Conservation (phyloP, 2,888 invertebrate species). For the Harpalus rufipes region DNA sequence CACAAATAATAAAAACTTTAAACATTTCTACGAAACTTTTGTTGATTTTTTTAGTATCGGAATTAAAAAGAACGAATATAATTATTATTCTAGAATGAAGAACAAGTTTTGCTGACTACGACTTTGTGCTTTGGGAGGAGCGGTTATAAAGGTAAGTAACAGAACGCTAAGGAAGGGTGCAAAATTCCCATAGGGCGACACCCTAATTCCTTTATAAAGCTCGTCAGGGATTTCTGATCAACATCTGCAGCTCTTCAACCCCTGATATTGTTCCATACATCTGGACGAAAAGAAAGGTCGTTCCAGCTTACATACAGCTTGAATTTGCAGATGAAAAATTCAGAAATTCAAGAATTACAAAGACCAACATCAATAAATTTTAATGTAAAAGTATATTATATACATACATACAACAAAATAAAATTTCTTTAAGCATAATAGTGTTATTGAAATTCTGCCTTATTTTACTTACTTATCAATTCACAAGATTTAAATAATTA, state of each 20-base stretch:
- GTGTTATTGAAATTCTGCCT: too few species aligned
- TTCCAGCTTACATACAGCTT: not conserved
- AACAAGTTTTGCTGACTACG: slow-evolving; percentile 1
- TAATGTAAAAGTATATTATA: too few species aligned
- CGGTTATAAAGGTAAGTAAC: slow-evolving; percentile 48
- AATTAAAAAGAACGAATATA: not conserved
- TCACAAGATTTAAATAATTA: too few species aligned
- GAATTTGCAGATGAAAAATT: not conserved
- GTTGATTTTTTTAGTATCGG: too few species aligned
- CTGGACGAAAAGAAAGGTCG: not conserved
- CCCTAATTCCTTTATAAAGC: slow-evolving; percentile 44
- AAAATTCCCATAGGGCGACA: slow-evolving; percentile 26
- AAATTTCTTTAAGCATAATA: too few species aligned
- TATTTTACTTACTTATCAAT: too few species aligned
- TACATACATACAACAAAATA: too few species aligned
- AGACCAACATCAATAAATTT: too few species aligned
- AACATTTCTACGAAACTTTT: not conserved
- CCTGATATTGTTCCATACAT: slow-evolving; percentile 34
- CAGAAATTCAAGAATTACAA: too few species aligned
- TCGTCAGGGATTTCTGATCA: slow-evolving; percentile 42
- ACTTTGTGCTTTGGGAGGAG: slow-evolving; percentile 47
- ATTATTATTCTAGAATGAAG: not conserved
- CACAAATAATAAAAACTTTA: slow-evolving; percentile 10
- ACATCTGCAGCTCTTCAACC: slow-evolving; percentile 31
- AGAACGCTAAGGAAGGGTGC: slow-evolving; percentile 37